These are phyloP conservation scores for Abramis brama DNA, from an alignment of 2,113 vertebrate species.

Conservation along the genomic window DNA sequence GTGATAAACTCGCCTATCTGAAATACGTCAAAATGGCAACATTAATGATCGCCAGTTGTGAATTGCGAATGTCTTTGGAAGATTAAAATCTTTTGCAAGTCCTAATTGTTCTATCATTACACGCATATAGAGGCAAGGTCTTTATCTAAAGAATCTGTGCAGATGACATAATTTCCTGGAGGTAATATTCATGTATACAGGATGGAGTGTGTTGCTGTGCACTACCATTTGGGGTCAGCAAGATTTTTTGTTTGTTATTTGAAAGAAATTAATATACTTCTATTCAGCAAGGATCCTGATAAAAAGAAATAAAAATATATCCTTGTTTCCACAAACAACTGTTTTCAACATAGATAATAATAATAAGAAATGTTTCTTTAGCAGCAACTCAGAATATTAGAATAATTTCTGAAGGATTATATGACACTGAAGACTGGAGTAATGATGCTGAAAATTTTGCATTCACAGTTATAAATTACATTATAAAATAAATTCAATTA, in stretches of 20 bases:
- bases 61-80: neutral
- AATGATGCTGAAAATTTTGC: neutral
- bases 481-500: neutral
- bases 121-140: neutral
- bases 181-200: neutral
- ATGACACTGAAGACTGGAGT: neutral
- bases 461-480: neutral
- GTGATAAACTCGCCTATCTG: neutral
- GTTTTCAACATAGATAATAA: neutral
- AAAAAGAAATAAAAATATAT: neutral
- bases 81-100: neutral
- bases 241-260: neutral
- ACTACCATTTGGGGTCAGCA: neutral
- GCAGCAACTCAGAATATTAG: neutral
- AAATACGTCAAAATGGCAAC: neutral
- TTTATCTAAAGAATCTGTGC: neutral
- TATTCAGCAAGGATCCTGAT: neutral
- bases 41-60: neutral
- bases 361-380: neutral
- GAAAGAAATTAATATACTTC: neutral
- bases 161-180: neutral
- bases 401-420: neutral
- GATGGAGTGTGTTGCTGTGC: neutral
- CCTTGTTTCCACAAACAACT: neutral
- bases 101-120: neutral